A percentile compares a stretch with the other conserved stretches of the same genome.
Evolutionary conservation across 2,113 vertebrate genomes (phyloP).

Genomic region (Hippoglossus stenolepis): DNA sequence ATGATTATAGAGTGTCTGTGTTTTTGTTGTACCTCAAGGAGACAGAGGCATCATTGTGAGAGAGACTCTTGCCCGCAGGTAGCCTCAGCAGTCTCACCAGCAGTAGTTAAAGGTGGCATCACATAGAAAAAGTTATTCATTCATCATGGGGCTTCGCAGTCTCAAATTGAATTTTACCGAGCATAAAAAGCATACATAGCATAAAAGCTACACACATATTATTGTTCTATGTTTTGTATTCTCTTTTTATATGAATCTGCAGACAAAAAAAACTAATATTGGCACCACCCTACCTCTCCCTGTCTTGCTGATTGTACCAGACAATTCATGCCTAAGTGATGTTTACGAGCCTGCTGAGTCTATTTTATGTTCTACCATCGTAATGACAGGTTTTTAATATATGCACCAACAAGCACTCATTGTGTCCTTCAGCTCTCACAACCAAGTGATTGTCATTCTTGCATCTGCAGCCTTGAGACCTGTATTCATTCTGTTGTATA

Average conservation of each 20-base stretch:
- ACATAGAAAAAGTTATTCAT: not conserved
- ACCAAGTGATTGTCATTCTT: constrained; percentile 42
- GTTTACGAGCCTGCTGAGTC: constrained; percentile 61
- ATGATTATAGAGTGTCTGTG: constrained; percentile 76
- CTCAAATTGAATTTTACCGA: not conserved
- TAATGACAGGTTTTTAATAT: constrained; percentile 60
- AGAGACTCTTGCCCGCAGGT: constrained; percentile 23
- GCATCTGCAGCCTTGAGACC: constrained; percentile 28
- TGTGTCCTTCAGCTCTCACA: constrained; percentile 57
- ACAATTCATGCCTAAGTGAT: constrained; percentile 55
- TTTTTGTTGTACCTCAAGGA: constrained; percentile 63
- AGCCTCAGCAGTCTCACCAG: constrained; percentile 21
- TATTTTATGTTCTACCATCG: constrained; percentile 50
- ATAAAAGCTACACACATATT: not conserved
- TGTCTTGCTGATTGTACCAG: not conserved
- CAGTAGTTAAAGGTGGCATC: not conserved
- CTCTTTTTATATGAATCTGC: not conserved
- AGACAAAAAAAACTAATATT: not conserved
- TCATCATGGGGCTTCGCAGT: not conserved
- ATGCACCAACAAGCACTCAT: constrained; percentile 49
- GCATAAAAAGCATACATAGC: not conserved
- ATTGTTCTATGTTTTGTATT: not conserved
- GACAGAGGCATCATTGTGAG: constrained; percentile 61
- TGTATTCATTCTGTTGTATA: constrained; percentile 41
- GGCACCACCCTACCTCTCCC: not conserved